phyloP scores from a whole-genome alignment of 2,888 invertebrate genomes.

The Anoncus sp. region DNA sequence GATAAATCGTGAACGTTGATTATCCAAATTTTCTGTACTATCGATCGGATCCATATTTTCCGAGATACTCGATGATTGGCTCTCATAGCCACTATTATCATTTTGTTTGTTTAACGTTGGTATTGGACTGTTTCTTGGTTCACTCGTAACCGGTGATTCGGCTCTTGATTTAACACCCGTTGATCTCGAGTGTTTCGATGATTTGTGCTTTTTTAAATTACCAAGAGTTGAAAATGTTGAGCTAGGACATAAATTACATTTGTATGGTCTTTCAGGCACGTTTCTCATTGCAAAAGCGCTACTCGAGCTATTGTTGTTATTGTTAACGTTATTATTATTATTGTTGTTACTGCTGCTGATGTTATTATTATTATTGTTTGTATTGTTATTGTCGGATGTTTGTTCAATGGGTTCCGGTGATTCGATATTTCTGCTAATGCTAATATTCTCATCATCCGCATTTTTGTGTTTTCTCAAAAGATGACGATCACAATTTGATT shows the following conservation, averaged over 20 bases:
- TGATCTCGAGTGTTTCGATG: constrained; percentile 88
- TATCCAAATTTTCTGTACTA: constrained; percentile 82
- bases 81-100: constrained; percentile 80
- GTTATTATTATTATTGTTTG: constrained; percentile 70
- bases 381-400: constrained; percentile 78
- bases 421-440: constrained; percentile 77
- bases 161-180: constrained; percentile 56
- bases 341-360: constrained; percentile 78
- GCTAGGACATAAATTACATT: constrained; percentile 92
- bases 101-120: constrained; percentile 72
- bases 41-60: constrained; percentile 68
- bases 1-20: constrained; percentile 69
- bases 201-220: constrained; percentile 91
- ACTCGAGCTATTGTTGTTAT: constrained; percentile 81
- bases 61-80: constrained; percentile 78
- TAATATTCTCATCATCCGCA: constrained; percentile 78
- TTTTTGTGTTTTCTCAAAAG: constrained; percentile 93
- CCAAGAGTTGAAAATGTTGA: constrained; percentile 93
- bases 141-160: constrained; percentile 62
- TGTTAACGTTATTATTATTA: constrained; percentile 65
- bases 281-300: constrained; percentile 86
- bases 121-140: constrained; percentile 72
- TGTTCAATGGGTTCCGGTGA: constrained; percentile 83
- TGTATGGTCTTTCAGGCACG: constrained; percentile 91
- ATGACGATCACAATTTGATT: constrained; percentile 98